Base-by-base conservation (phyloP, 2,113 vertebrate genomes). In the Apeltes quadracus region DNA sequence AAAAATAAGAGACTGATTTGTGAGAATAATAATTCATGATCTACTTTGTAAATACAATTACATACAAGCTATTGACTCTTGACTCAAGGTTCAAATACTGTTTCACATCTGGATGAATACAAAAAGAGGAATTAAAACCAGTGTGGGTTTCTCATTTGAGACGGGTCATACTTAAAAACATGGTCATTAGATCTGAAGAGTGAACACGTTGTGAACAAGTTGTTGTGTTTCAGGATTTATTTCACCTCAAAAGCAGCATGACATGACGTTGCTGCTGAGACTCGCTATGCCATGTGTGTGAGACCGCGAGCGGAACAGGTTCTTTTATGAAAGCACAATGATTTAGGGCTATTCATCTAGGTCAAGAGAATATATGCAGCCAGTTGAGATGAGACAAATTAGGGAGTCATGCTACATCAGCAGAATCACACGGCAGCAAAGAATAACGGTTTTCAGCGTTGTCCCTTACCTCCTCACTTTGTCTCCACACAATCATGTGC, bases 311-410 rank as follows among this genome's bases (percentile, higher is more conserved):
- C 63, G 56, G 53, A 84, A 78, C 75, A 38, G 72, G 25, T 77
- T 68, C 75, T 72, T 72, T 79, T 70, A 59, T 61, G 77, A 76
- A 83, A 83, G 63, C 57, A 61, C 81, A 53, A 76, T 69, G 72
- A 87, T 80, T 80, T 75, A 50, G 74, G 76, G 72, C 68, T 74
- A 84, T 86, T 84, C 80, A 88, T 85, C 69, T 83, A 66, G 84
- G 82, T 85, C 79, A 87, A 72, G 76, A 81, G 75, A 84, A 87
- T 87, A 76, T 84, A 84, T 75, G 78, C 70, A 70, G 75, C 56
- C 76, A 59, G 78, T 83, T 88, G 74, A 55, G 61, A 77, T 14
- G 48, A 75, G 62, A 79, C 65, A 81, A 81, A 88, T 82, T 75
- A 75, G 69, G 66, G 66, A 70, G 66, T 65, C 62, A 76, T 75